These are phyloP conservation scores for Bembecia ichneumoniformis DNA, from an alignment of 2,888 invertebrate genomes.

Conservation along the genomic window DNA sequence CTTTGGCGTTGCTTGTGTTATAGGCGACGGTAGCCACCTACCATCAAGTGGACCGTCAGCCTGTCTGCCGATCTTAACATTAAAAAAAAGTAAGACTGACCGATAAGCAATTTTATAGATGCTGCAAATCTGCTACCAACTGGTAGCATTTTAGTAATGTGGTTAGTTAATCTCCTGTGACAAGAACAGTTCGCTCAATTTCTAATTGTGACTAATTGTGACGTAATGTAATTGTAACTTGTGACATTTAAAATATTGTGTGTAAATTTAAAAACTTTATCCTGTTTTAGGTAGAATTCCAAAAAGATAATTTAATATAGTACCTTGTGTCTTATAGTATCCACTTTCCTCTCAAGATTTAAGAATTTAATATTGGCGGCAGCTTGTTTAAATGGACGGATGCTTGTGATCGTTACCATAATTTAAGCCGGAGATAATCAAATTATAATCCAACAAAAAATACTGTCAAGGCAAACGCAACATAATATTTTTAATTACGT, in stretches of 20 bases:
- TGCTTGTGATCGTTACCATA: slow-evolving; percentile 48
- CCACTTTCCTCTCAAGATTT: slow-evolving; percentile 35
- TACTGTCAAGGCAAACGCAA: slow-evolving; percentile 16
- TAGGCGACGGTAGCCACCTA: too few relatives aligned
- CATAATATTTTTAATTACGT: slow-evolving; percentile 17
- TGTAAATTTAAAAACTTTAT: slow-evolving; percentile 1
- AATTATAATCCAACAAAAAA: slow-evolving; percentile 45
- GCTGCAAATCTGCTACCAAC: too few relatives aligned
- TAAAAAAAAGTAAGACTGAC: too few relatives aligned
- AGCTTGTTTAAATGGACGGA: slow-evolving; percentile 51
- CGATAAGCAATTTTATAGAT: too few relatives aligned
- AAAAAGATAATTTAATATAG: slow-evolving; percentile 5
- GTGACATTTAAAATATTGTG: not conserved
- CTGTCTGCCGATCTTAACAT: too few relatives aligned
- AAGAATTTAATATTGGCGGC: slow-evolving; percentile 59
- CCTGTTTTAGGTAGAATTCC: slow-evolving; percentile 1
- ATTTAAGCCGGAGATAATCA: slow-evolving; percentile 42
- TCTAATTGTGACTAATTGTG: too few relatives aligned
- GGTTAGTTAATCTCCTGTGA: too few relatives aligned
- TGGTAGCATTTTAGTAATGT: too few relatives aligned
- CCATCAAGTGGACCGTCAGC: too few relatives aligned
- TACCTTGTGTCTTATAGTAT: slow-evolving; percentile 1
- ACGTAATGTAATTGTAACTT: not conserved
- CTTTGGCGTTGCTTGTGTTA: too few relatives aligned
- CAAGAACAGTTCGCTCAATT: too few relatives aligned